These are phyloP conservation scores for Zapornia atra DNA, from an alignment of 2,113 vertebrate genomes.

Conservation along the genomic window DNA sequence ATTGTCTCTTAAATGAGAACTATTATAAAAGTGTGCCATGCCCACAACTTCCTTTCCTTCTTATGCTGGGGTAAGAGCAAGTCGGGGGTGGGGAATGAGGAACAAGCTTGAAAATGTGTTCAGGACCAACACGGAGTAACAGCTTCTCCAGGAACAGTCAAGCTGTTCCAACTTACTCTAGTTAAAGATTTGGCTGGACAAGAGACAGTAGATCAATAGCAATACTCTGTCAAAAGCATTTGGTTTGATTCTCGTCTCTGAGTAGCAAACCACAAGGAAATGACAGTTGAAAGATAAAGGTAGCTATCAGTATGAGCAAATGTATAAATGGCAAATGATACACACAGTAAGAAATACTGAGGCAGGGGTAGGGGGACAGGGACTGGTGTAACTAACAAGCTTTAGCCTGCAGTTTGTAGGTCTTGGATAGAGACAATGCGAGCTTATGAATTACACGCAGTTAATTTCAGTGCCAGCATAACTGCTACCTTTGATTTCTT, in stretches of 20 bases:
- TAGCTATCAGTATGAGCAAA: background rate
- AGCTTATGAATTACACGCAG: background rate
- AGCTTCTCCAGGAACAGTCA: background rate
- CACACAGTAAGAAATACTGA: background rate
- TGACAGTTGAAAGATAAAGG: background rate
- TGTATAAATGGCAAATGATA: background rate
- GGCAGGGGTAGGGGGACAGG: fast-evolving
- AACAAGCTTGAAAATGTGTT: background rate
- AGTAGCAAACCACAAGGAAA: background rate
- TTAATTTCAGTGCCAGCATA: background rate
- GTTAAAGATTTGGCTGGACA: background rate
- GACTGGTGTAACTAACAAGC: background rate
- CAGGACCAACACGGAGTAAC: background rate
- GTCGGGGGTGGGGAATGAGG: background rate
- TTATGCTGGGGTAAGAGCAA: background rate
- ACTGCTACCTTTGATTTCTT: background rate
- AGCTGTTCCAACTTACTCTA: background rate
- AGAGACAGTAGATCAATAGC: background rate
- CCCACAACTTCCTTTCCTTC: background rate
- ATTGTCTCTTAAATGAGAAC: background rate
- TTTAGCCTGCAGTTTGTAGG: slow-evolving; percentile 9
- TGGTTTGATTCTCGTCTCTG: background rate
- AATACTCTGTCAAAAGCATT: background rate
- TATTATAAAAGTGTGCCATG: background rate
- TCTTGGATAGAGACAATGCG: background rate